Percentiles rank a stretch among this genome's conserved stretches.
phyloP scores from a whole-genome alignment of 2,797 vertebrate genomes.

The Sylvilagus floridanus region DNA sequence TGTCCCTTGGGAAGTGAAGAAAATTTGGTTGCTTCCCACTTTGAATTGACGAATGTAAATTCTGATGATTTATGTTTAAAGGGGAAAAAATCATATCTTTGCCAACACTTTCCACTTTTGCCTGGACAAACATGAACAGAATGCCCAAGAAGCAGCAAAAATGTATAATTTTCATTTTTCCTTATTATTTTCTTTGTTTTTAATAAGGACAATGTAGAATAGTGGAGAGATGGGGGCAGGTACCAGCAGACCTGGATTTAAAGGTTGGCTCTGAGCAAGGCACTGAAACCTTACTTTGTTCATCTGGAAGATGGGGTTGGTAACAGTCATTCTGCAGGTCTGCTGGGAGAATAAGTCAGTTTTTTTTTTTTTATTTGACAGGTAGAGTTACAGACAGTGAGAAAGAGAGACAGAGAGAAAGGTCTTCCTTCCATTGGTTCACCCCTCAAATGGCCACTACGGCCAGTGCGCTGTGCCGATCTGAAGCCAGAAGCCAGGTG shows the following conservation, averaged over 20 bases:
- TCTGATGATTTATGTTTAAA: neutral
- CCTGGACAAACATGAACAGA: constrained; percentile 1
- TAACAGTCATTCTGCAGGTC: neutral
- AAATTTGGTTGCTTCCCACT: constrained; percentile 28
- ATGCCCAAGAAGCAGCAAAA: neutral
- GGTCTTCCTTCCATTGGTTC: too few species aligned
- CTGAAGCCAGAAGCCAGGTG: too few species aligned
- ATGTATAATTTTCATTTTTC: neutral
- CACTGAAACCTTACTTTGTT: neutral
- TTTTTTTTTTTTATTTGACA: too few species aligned
- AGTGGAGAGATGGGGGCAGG: neutral
- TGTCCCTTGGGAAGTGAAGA: constrained; percentile 1
- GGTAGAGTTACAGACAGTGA: too few species aligned
- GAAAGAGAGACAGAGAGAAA: too few species aligned
- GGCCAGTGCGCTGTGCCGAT: too few species aligned
- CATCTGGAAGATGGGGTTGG: neutral
- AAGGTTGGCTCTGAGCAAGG: neutral
- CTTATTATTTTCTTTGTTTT: constrained; percentile 1
- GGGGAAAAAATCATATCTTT: constrained; percentile 17
- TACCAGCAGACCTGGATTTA: neutral
- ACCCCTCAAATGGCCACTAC: too few species aligned
- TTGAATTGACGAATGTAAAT: constrained; percentile 45
- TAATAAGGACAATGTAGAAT: neutral
- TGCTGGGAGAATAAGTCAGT: neutral
- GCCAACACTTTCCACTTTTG: neutral